These are phyloP conservation scores for Sorex fumeus DNA, from an alignment of 2,113 vertebrate genomes.

Conservation along the genomic window DNA sequence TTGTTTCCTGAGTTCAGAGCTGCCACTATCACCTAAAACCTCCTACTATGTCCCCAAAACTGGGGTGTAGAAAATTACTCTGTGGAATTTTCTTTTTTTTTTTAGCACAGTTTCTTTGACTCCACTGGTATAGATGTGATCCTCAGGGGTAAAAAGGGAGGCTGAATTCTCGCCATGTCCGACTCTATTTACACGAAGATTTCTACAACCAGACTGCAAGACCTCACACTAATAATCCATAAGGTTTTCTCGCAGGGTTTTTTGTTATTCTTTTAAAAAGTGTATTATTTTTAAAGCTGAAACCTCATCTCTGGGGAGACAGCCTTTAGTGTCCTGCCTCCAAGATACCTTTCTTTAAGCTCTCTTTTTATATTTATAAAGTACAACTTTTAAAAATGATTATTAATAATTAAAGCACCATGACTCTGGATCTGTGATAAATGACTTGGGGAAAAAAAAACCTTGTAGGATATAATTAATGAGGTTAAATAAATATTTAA, in stretches of 20 bases:
- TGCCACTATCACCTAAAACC: too few relatives aligned
- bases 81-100: not conserved
- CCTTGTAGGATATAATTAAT: constrained; percentile 69
- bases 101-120: too few relatives aligned
- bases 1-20: too few relatives aligned
- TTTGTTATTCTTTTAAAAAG: not conserved
- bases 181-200: not conserved
- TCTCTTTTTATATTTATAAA: constrained; percentile 50
- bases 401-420: not conserved
- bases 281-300: not conserved
- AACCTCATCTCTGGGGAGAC: not conserved
- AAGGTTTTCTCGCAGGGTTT: not conserved
- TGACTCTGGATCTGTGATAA: constrained; percentile 65
- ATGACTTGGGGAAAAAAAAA: constrained; percentile 49
- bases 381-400: constrained; percentile 44
- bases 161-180: not conserved
- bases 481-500: constrained; percentile 67
- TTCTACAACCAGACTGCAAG: not conserved
- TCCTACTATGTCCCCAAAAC: too few relatives aligned
- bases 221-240: not conserved
- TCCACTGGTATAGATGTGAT: not conserved
- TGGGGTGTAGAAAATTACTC: not conserved
- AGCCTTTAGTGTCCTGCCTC: not conserved
- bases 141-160: not conserved
- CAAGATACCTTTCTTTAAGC: not conserved